Base-by-base conservation (phyloP, 2,888 invertebrate genomes). In the Drosophila stalkeri region DNA sequence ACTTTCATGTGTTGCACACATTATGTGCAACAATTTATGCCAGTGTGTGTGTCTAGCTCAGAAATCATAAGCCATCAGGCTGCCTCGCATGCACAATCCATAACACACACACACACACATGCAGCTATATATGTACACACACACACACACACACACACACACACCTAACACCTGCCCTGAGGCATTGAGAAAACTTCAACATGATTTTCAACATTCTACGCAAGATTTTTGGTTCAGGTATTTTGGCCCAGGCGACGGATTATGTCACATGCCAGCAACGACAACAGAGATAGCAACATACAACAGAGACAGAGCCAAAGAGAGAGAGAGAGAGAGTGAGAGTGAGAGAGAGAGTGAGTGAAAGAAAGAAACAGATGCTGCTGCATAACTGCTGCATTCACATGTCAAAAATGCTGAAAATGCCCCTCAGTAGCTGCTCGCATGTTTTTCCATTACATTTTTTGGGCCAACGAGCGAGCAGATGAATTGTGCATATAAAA, bases 201-300 rank as follows among this genome's bases (percentile, higher is more conserved):
- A 86, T 85, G 85, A 82, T 87, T 87, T 86, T 81, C 82, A 82
- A 77, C 83, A 86, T 86, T 81, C 80, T 75, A 74, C 61, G 72
- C 67, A 80, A 82, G 73, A 77, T 80, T 80, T 77, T 81, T 81
- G 65, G 67, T 71, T 69, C 81, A 80, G 78, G 85, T 82, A 87
- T 85, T 84, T 85, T 82, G 65, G 81, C 60, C 54, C 67, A 82
- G 80, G 74, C 82, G 72, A 81, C 73, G 75, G 88, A 85, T 86
- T 86, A 85, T 86, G 87, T 86, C 86, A 86, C 86, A 87, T 74
- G 78, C 83, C 85, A 69, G 70, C 68, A 64, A 57, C 51, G 62
- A 52, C 61, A 54, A 79, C 27, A 70, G 71, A 62, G 83, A 83
- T 49, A 57, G 65, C 77, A 65, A 66, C 67, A 75, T 11, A 6